A percentile compares a stretch with the other conserved stretches of the same genome.
These are phyloP conservation scores for Trachymyrmex cornetzi DNA, from an alignment of 1,140 invertebrate species.

Conservation along the genomic window DNA sequence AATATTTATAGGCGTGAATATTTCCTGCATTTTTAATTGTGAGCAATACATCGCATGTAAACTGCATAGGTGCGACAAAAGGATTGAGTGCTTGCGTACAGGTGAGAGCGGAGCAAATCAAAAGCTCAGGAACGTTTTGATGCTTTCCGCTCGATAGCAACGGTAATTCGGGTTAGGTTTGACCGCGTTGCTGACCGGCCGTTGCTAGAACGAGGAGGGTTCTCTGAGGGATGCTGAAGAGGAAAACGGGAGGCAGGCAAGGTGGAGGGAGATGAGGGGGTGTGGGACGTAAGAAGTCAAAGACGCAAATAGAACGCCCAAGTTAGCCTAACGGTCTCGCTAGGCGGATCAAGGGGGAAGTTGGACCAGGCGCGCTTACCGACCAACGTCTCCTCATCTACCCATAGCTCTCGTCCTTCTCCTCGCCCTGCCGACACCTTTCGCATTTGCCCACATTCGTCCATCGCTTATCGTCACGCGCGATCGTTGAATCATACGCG, in stretches of 20 bases:
- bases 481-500: not conserved
- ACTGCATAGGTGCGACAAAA: not conserved
- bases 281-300: conserved; percentile 83
- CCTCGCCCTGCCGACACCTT: conserved; percentile 67
- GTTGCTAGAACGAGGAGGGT: conserved; percentile 70
- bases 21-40: not conserved
- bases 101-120: conserved; percentile 45
- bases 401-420: no score
- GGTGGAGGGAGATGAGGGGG: conserved; percentile 63
- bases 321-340: conserved; percentile 86
- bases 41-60: not conserved
- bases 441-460: conserved; percentile 16
- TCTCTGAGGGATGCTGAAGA: conserved; percentile 69
- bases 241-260: conserved; percentile 69
- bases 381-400: conserved; percentile 70
- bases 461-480: conserved; percentile 24
- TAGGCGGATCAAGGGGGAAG: conserved; percentile 79
- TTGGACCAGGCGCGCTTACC: conserved; percentile 72
- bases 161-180: conserved; percentile 78
- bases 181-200: conserved; percentile 80
- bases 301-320: conserved; percentile 85
- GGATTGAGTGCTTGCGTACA: not conserved
- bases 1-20: not conserved
- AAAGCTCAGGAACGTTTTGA: conserved; percentile 65
- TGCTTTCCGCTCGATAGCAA: conserved; percentile 57